Base-by-base conservation (phyloP, 2,797 vertebrate species). In the Myiotriccus ornatus region DNA sequence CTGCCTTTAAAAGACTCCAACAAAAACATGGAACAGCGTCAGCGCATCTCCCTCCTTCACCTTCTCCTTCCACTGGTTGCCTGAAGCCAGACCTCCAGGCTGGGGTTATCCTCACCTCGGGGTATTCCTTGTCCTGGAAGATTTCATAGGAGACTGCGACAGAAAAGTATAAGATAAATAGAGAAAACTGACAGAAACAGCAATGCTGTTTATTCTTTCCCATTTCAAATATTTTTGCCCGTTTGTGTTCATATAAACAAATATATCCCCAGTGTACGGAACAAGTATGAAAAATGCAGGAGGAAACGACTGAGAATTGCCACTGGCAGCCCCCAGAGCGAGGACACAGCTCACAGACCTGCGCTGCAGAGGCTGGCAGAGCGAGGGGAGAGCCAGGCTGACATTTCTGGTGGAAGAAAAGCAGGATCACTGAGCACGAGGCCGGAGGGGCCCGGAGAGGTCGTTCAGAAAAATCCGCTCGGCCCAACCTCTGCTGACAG, bases 361-460 rank as follows among this genome's bases (percentile, higher is more conserved):
- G 46, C 34, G 55, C 9, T 3, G 14, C 56, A 39, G 19, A 5
- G 18, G 9, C 34, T 16, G 55, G 63, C 59, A 44, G 75, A 28
- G 65, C 55, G 30, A 16, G 2, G 14, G 79, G 4, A 37, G 73
- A 32, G 62, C 60, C 3, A 25, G 16, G 9, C 84, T 89, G 92
- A 19, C 87, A 85, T 84, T 91, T 74, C 70, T 52, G 71, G 3
- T 3, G 69, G 76, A 10, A 30, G 53, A 35, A 55, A n/a, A 64
- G 86, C 94, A 27, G 69, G 62, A 85, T 85, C 90, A 57, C 79
- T 6, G 86, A 93, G 94, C 88, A n/a, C 14, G 11, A 60, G 90
- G 19, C 90, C 15, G 17, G 46, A 94, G 88, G 92, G 59, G 41
- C 9, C 12, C 0, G 1, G 28, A 27, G 86, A 86, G 69, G 84